Percentiles rank a stretch among this genome's conserved stretches.
phyloP scores from a whole-genome alignment of 2,888 invertebrate genomes.

The Anticlea derivata region DNA sequence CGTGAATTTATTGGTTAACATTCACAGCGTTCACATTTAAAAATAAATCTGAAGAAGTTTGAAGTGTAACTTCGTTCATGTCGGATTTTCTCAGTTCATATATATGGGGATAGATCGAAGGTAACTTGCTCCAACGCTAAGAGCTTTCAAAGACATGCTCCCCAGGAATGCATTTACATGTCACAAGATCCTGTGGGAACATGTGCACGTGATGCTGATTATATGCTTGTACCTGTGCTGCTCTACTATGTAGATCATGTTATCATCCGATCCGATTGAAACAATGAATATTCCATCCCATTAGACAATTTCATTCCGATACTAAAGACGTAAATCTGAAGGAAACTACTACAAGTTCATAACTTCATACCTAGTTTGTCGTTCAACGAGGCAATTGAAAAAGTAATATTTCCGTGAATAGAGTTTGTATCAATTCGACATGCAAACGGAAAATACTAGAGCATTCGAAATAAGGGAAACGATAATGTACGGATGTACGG shows the following conservation, averaged over 20 bases:
- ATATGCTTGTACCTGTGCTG: constrained; percentile 59
- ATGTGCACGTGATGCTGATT: constrained; percentile 70
- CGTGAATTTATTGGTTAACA: no score
- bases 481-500: no score
- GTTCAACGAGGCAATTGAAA: constrained; percentile 41
- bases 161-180: constrained; percentile 79
- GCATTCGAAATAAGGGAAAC: constrained; percentile 20
- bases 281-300: constrained; percentile 31
- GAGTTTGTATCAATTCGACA: constrained; percentile 21
- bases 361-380: no score
- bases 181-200: constrained; percentile 73
- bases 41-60: constrained; percentile 5
- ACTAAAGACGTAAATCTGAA: background rate
- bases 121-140: constrained; percentile 46
- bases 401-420: constrained; percentile 27
- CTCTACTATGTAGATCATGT: constrained; percentile 30
- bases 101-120: constrained; percentile 26
- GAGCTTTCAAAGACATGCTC: constrained; percentile 74
- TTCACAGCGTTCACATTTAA: background rate
- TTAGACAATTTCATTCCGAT: constrained; percentile 7
- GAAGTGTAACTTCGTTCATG: constrained; percentile 23
- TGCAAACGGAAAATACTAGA: constrained; percentile 27
- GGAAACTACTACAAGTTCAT: constrained; percentile 5
- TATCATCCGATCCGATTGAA: constrained; percentile 56
- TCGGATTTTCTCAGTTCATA: constrained; percentile 26